Evolutionary conservation across 1,140 invertebrate species (phyloP).

Genomic region (Daktulosphaira vitifoliae): DNA sequence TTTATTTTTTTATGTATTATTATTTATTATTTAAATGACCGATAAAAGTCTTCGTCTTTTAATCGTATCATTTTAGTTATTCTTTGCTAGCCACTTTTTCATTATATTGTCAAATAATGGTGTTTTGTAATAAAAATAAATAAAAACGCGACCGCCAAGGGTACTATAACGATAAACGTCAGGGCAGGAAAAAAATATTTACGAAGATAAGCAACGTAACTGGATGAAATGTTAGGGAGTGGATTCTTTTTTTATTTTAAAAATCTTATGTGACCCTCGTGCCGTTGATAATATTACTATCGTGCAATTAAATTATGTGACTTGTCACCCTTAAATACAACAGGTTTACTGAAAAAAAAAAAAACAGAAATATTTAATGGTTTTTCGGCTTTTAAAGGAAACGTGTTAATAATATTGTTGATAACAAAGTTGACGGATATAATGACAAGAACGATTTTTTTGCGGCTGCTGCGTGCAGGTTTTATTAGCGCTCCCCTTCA

Average conservation of each 20-base stretch:
- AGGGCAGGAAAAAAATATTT: neutral
- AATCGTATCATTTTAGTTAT: neutral
- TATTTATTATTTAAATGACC: neutral
- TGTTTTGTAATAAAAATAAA: constrained; percentile 31
- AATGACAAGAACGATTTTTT: no score
- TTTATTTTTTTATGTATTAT: no score
- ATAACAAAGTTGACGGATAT: neutral
- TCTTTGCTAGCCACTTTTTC: neutral
- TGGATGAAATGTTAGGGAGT: neutral
- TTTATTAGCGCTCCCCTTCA: neutral
- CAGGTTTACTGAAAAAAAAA: no score
- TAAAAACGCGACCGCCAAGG: neutral
- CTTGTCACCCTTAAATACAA: neutral
- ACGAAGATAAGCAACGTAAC: neutral
- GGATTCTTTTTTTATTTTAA: neutral
- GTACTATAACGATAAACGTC: constrained; percentile 5
- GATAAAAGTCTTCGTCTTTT: constrained; percentile 6
- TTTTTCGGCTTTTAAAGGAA: neutral
- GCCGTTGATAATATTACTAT: neutral
- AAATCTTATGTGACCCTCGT: constrained; percentile 16
- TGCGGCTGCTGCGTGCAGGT: no score
- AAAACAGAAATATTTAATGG: no score
- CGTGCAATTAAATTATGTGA: constrained; percentile 13
- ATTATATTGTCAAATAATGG: constrained; percentile 22
- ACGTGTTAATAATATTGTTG: constrained; percentile 9